Evolutionary conservation across 2,888 invertebrate species (phyloP).

Genomic region (Ctena decussata): DNA sequence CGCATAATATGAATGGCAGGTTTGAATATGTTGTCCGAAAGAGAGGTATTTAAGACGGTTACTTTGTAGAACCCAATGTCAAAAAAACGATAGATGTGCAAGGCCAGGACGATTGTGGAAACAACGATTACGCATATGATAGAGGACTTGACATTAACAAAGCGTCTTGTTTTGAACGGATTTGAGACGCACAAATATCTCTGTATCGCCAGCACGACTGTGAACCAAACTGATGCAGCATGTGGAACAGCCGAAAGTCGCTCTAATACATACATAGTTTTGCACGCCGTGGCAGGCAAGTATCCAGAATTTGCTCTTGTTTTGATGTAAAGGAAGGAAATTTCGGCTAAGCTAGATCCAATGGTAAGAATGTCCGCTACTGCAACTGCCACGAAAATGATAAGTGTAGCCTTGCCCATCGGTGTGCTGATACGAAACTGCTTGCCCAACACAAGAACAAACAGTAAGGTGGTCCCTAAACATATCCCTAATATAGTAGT

Average conservation of each 20-base stretch:
- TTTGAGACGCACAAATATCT: background rate
- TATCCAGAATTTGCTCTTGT: background rate
- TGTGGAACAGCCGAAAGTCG: background rate
- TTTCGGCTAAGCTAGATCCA: background rate
- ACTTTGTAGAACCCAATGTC: background rate
- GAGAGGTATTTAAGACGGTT: background rate
- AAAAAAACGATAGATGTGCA: background rate
- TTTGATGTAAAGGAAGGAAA: background rate
- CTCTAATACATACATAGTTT: background rate
- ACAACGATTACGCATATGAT: background rate
- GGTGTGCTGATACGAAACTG: background rate
- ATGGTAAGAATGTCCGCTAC: background rate
- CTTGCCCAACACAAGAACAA: background rate
- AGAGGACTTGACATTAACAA: background rate
- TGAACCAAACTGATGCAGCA: background rate
- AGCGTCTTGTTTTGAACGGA: background rate
- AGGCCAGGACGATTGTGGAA: background rate
- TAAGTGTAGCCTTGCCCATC: background rate
- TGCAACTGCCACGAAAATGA: background rate
- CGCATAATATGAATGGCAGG: background rate
- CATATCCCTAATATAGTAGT: background rate
- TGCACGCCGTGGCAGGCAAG: background rate
- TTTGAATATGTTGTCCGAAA: background rate
- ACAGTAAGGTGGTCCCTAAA: background rate
- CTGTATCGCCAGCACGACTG: background rate